Percentiles rank a stretch among this genome's conserved stretches.
phyloP scores from a whole-genome alignment of 2,113 vertebrate genomes.

The Silurus meridionalis region DNA sequence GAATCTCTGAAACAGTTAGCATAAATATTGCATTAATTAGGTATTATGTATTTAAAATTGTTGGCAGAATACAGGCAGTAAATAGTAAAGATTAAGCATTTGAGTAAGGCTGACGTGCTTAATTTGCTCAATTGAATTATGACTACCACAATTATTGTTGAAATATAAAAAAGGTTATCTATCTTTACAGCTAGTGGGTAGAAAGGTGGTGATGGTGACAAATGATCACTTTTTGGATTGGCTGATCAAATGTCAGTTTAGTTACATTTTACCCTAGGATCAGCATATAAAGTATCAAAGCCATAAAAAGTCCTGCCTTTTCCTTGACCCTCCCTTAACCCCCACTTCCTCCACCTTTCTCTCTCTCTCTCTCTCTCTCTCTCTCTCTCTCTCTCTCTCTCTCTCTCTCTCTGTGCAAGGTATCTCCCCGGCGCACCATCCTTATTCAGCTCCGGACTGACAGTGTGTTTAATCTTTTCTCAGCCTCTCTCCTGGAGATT shows the following conservation, averaged over 20 bases:
- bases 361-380: not conserved
- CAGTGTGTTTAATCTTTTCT: constrained; percentile 99
- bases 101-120: not conserved
- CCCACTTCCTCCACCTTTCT: not conserved
- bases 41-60: not conserved
- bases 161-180: not conserved
- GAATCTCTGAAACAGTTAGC: not conserved
- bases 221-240: not conserved
- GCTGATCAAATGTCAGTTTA: not conserved
- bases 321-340: constrained; percentile 56
- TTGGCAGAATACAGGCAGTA: not conserved
- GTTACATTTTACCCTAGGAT: not conserved
- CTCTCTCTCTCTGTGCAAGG: constrained; percentile 58
- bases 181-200: not conserved
- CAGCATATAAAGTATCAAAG: constrained; percentile 61
- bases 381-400: not conserved
- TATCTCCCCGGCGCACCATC: constrained; percentile 86
- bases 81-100: not conserved
- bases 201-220: not conserved
- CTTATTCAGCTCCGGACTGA: constrained; percentile 99
- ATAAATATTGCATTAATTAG: constrained; percentile 7
- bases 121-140: not conserved
- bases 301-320: constrained; percentile 64
- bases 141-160: not conserved
- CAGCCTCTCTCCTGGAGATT: constrained; percentile 95